Evolutionary conservation across 2,113 vertebrate genomes (phyloP), one percentile per base, ranked within the genome.

Genomic region (Atractosteus spatula): DNA sequence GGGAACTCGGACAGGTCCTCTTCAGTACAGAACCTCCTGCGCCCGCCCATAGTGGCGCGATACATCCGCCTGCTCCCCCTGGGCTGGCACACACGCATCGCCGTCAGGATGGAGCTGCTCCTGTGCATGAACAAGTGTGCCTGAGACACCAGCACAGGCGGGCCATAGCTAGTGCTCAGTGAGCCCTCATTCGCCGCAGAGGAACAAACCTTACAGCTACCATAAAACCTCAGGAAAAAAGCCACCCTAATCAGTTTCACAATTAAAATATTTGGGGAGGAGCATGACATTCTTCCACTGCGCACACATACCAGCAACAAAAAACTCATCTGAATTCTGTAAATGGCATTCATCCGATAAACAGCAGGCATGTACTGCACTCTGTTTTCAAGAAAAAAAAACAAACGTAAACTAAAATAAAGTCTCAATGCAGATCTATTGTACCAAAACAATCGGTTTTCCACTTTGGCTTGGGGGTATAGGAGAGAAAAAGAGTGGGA

Each of bases 71-170:
- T 99, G 78, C 91, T 98, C 71, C 97, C 97, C 0, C 91, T 98
- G 57, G 97, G 97, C 66, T 99, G 97, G 97, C 96, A 99, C 44
- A 95, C 96, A 16, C 97, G 97, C 82, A 98, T 99, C 3, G 97
- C 97, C 73, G 87, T 99, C 77, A 93, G 97, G 73, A 86, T 98
- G 93, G 97, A 99, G 88, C 91, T 99, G 72, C 92, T 99, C 41
- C 93, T 98, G 81, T 99, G 97, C 82, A 92, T 95, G 91, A 92
- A 85, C 85, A 99, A 94, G 88, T 99, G 97, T 62, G 78, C 73
- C 80, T 97, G 84, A 94, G 0, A 1, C 55, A 8, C 6, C 65
- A 54, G 10, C 10, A 17, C 55, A 43, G 70, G n/a, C 55, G 2
- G 13, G 5, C 56, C 3, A 3, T 5, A 51, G 7, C 29, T 68